Evolutionary conservation across 2,797 vertebrate genomes (phyloP).

Genomic region (Labroides dimidiatus): DNA sequence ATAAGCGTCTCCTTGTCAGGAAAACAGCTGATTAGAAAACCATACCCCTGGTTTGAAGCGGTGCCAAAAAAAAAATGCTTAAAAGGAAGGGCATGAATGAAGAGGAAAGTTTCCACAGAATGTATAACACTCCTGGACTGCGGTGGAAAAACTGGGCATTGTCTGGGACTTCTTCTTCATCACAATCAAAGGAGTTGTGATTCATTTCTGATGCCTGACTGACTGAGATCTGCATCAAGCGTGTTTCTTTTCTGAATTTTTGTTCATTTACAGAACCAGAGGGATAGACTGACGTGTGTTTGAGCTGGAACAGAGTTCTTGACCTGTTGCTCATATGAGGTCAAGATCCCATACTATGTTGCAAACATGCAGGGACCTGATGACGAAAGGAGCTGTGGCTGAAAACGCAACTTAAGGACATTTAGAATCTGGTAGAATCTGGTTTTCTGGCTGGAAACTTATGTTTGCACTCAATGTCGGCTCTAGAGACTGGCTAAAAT

Average conservation of each 20-base stretch:
- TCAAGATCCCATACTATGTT: conserved; percentile 49
- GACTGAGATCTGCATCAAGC: neutral
- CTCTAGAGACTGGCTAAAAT: neutral
- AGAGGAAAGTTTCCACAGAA: conserved; percentile 2
- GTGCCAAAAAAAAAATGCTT: conserved; percentile 54
- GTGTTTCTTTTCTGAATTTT: neutral
- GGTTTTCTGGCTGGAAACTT: conserved; percentile 20
- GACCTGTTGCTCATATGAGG: conserved; percentile 57
- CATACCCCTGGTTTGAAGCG: conserved; percentile 41
- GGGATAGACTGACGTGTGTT: conserved; percentile 11
- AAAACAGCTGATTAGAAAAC: conserved; percentile 40
- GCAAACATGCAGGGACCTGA: conserved; percentile 36
- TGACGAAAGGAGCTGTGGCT: conserved; percentile 46
- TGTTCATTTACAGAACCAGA: neutral
- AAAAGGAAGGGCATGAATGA: conserved; percentile 36
- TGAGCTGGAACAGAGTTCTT: conserved; percentile 38
- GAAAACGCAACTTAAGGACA: conserved; percentile 13
- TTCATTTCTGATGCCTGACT: neutral
- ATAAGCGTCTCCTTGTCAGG: conserved; percentile 24
- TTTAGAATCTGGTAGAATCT: conserved; percentile 11
- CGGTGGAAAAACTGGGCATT: neutral
- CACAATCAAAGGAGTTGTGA: neutral
- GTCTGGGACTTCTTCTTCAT: neutral
- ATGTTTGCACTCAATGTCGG: conserved; percentile 28
- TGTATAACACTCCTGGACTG: conserved; percentile 6